Conservation (phyloP, 2,797 vertebrate genomes). For the Labeo calbasu region DNA sequence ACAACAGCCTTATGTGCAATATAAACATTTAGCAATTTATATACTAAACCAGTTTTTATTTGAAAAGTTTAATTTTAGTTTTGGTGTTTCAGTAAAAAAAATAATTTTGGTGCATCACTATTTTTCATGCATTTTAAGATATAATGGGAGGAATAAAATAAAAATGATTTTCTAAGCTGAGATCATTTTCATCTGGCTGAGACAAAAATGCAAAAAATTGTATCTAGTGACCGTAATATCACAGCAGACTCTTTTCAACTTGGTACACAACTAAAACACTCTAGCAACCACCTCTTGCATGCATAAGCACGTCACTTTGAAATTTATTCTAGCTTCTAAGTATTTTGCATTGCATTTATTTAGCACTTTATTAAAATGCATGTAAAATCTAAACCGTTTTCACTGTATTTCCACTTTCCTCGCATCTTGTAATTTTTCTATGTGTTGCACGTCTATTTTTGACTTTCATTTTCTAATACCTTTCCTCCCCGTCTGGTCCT, state of each 20-base stretch:
- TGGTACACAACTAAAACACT: neutral
- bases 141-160: neutral
- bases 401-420: neutral
- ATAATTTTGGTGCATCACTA: neutral
- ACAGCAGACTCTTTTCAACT: neutral
- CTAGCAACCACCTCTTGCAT: neutral
- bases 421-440: slow-evolving; percentile 49
- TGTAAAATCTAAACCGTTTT: neutral
- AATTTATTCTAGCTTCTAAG: neutral
- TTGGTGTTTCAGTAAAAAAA: neutral
- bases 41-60: neutral
- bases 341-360: neutral
- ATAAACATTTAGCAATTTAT: neutral
- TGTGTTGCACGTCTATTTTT: slow-evolving; percentile 41
- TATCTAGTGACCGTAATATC: neutral
- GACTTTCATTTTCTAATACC: neutral
- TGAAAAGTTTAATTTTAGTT: neutral
- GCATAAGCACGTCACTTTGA: neutral
- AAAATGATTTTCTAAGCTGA: neutral
- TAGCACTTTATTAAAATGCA: neutral
- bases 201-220: neutral
- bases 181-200: neutral
- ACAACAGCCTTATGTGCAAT: neutral
- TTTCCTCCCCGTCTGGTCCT: slow-evolving; percentile 62
- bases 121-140: neutral